Percentiles rank a stretch among this genome's conserved stretches.
phyloP scores from a whole-genome alignment of 2,113 vertebrate species.

The Toxotes chatareus region DNA sequence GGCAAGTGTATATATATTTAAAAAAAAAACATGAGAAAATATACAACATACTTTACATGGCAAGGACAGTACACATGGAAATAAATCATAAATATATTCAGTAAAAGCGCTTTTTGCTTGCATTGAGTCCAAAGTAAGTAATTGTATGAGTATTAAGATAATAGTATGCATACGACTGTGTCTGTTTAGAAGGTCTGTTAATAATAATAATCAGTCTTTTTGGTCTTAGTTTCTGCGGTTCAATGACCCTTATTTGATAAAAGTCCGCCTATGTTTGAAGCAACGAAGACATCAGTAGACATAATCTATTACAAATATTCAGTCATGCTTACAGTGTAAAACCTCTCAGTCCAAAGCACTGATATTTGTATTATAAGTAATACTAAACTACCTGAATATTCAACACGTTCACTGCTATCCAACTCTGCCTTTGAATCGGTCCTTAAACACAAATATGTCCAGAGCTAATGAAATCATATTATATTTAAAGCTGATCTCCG shows the following conservation, averaged over 20 bases:
- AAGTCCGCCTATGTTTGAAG: not conserved
- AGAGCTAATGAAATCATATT: not conserved
- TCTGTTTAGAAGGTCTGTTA: not conserved
- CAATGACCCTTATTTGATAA: not conserved
- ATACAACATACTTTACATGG: not conserved
- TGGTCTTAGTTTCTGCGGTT: not conserved
- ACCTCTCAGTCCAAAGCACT: not conserved
- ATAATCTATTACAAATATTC: not conserved
- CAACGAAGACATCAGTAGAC: not conserved
- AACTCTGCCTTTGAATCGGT: not conserved
- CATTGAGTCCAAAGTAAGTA: not conserved
- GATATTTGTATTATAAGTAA: not conserved
- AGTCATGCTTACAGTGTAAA: slow-evolving; percentile 1
- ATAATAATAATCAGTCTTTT: not conserved
- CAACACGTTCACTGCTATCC: not conserved
- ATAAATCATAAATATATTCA: not conserved
- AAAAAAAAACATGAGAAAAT: not conserved
- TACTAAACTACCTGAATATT: not conserved
- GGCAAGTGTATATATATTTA: not conserved
- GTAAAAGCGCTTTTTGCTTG: not conserved
- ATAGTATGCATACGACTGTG: not conserved
- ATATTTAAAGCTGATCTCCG: not conserved
- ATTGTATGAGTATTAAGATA: not conserved
- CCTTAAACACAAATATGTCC: not conserved
- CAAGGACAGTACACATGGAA: not conserved